Evolutionary conservation across 2,888 invertebrate species (phyloP).

Genomic region (Mythimna lalbum): DNA sequence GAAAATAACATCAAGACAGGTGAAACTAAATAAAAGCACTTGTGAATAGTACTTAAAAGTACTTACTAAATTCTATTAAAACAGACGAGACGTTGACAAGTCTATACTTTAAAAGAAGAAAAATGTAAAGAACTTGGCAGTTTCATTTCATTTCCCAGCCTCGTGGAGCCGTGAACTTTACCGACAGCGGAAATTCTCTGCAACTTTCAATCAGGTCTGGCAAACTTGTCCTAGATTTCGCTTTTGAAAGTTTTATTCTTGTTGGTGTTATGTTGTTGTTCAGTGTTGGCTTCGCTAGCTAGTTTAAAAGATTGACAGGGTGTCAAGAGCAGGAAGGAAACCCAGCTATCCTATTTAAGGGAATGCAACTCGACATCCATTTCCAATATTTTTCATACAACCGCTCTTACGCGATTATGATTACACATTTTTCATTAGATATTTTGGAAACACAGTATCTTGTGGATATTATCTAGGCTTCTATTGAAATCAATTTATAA

Average conservation of each 20-base stretch:
- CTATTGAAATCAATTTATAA: too few relatives aligned
- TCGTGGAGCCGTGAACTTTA: background rate
- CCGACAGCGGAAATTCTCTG: background rate
- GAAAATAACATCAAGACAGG: too few relatives aligned
- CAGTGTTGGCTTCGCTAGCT: background rate
- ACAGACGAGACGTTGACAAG: background rate
- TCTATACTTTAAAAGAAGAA: background rate
- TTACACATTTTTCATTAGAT: too few relatives aligned
- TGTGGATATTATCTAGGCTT: too few relatives aligned
- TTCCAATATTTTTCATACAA: background rate
- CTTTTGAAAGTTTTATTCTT: background rate
- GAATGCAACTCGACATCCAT: too few relatives aligned
- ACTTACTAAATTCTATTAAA: too few relatives aligned
- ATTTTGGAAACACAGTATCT: too few relatives aligned
- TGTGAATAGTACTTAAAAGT: too few relatives aligned
- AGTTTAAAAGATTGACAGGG: background rate
- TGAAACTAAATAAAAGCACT: too few relatives aligned
- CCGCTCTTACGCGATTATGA: too few relatives aligned
- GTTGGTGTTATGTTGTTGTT: conserved; percentile 3
- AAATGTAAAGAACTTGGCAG: background rate
- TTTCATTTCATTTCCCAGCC: background rate
- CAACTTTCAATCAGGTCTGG: background rate
- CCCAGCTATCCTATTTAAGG: background rate
- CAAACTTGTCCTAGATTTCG: conserved; percentile 4
- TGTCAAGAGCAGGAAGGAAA: background rate